phyloP scores from a whole-genome alignment of 2,797 vertebrate species.

The Acanthurus lineatus region DNA sequence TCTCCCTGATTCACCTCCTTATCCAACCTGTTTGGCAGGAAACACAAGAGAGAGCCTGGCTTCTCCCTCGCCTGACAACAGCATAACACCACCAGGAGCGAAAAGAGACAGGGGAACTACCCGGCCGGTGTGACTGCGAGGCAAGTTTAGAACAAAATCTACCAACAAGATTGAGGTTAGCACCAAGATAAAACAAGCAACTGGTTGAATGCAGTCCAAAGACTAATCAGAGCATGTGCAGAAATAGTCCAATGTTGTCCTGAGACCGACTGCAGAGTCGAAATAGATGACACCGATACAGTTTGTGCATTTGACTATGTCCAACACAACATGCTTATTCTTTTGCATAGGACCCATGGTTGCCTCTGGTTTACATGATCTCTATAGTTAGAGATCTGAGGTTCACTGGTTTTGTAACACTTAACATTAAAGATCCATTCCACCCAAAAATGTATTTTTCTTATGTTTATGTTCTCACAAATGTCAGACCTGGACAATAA shows the following conservation, averaged over 20 bases:
- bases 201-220: not conserved
- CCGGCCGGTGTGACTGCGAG: not conserved
- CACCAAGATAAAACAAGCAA: not conserved
- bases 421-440: not conserved
- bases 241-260: constrained; percentile 11
- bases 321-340: not conserved
- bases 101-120: constrained; percentile 33
- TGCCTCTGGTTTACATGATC: constrained; percentile 11
- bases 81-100: constrained; percentile 19
- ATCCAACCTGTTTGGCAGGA: constrained; percentile 73
- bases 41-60: constrained; percentile 40
- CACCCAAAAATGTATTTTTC: too few species aligned
- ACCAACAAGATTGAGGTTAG: not conserved
- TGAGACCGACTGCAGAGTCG: not conserved
- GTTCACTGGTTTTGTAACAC: constrained; percentile 11
- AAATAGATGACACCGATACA: not conserved
- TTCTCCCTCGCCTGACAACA: constrained; percentile 58
- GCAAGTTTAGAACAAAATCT: not conserved
- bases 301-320: not conserved
- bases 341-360: not conserved
- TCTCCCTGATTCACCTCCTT: constrained; percentile 45
- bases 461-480: too few species aligned
- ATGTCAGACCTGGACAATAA: too few species aligned
- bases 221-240: not conserved
- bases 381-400: not conserved